Evolutionary conservation across 2,797 vertebrate species (phyloP), one percentile per base, ranked within the genome.

Genomic region (Pteronotus mesoamericanus): DNA sequence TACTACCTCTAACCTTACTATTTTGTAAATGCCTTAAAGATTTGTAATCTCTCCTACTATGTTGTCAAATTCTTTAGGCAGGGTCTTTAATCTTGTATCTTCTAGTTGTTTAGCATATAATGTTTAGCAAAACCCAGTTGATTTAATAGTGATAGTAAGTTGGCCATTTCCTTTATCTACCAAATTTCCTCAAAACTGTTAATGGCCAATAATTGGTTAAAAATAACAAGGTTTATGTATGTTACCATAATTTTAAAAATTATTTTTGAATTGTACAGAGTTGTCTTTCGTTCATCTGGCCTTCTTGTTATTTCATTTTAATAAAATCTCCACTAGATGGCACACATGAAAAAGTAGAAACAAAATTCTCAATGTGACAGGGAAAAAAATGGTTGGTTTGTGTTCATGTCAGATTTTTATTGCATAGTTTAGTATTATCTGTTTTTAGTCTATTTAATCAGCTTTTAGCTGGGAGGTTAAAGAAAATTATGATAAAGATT

Each of bases 321-420:
- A 84, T 44, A 86, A 97, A 96, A 82, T 29, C 11, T 93, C 97
- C 97, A 97, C 96, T 97, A 98, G 97, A 96, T 96, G 97, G 97
- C 97, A 96, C 44, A 83, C 72, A 85, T 92, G 71, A 92, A 93
- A 95, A 96, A 96, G 80, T 9, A 95, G 53, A 97, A 96, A 74
- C 26, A 94, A 88, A 95, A 61, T 3, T 75, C 37, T 89, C 34
- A 91, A 16, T 53, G 22, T 94, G 44, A 51, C 6, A 64, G 3
- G 34, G 29, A 42, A 48, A 79, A 74, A 48, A 66, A 87, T 48
- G 26, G 14, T 2, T 91, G 34, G 37, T 84, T 91, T 91, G 64
- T 59, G 19, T 94, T 83, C 44, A 88, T 46, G 57, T 79, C 51
- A 72, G 46, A 91, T 61, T 94, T 93, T 94, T 83, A 82, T 14